A percentile compares a stretch with the other conserved stretches of the same genome.
Conservation (phyloP, 2,888 invertebrate genomes). For the Drosophila rellima region DNA sequence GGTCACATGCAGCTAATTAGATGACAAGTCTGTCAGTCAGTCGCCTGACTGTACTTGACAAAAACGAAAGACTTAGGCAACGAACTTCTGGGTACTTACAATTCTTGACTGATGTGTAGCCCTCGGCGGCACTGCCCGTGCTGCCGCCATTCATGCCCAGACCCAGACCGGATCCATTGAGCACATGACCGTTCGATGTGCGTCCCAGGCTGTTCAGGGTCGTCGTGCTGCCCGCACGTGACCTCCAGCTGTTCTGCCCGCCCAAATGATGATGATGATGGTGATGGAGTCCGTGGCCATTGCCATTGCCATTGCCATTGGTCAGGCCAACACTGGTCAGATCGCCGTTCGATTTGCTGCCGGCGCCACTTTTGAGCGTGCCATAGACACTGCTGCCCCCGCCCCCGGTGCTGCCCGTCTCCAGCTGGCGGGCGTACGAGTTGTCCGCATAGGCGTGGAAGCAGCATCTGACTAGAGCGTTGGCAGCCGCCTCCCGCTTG, state of each 20-base stretch:
- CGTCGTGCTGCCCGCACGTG: constrained; percentile 88
- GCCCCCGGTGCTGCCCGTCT: constrained; percentile 87
- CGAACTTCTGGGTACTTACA: constrained; percentile 83
- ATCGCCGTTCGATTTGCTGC: constrained; percentile 85
- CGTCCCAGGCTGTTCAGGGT: constrained; percentile 88
- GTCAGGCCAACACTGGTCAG: constrained; percentile 76
- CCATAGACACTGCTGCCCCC: constrained; percentile 87
- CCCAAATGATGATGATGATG: constrained; percentile 73
- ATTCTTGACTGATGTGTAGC: constrained; percentile 86
- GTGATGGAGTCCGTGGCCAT: constrained; percentile 57
- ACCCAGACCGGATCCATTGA: constrained; percentile 73
- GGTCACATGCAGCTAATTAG: constrained; percentile 58
- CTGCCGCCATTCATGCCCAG: constrained; percentile 78
- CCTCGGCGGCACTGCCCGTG: constrained; percentile 84
- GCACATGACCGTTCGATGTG: constrained; percentile 83
- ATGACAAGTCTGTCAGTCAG: constrained; percentile 40
- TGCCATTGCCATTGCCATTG: constrained; percentile 75
- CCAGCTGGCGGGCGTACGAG: constrained; percentile 94
- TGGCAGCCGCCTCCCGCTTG: constrained; percentile 97
- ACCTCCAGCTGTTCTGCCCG: constrained; percentile 86
- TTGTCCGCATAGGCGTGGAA: constrained; percentile 99
- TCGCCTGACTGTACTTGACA: constrained; percentile 17
- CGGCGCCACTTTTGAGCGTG: constrained; percentile 85
- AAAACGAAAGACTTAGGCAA: constrained; percentile 66
- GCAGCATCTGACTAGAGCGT: constrained; percentile 98